Evolutionary conservation across 2,888 invertebrate genomes (phyloP).

Genomic region (Trachelus tabidus): DNA sequence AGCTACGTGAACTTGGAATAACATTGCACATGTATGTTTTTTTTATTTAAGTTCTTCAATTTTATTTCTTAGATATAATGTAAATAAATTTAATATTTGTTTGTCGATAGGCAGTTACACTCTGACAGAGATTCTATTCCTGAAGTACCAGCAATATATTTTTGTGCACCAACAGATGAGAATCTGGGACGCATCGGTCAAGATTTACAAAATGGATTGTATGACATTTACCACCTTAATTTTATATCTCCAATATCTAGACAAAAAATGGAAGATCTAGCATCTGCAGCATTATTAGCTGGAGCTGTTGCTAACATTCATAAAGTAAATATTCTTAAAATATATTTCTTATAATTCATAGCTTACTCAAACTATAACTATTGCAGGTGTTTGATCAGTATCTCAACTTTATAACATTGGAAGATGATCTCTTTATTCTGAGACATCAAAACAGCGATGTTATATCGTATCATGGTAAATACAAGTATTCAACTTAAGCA

Average conservation of each 20-base stretch:
- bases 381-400: slow-evolving; percentile 94
- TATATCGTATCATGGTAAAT: slow-evolving; percentile 90
- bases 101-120: slow-evolving; percentile 78
- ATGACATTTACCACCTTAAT: slow-evolving; percentile 96
- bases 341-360: not conserved
- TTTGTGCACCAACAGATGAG: slow-evolving; percentile 95
- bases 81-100: slow-evolving; percentile 5
- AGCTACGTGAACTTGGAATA: slow-evolving; percentile 94
- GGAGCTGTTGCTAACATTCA: slow-evolving; percentile 92
- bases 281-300: slow-evolving; percentile 89
- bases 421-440: slow-evolving; percentile 96
- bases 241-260: slow-evolving; percentile 95
- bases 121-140: slow-evolving; percentile 93
- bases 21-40: slow-evolving; percentile 93
- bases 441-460: slow-evolving; percentile 92
- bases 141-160: slow-evolving; percentile 98
- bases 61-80: slow-evolving; percentile 1
- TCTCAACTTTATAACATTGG: slow-evolving; percentile 96
- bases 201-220: slow-evolving; percentile 87
- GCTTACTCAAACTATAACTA: slow-evolving; percentile 11
- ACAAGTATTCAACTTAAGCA: slow-evolving; percentile 4
- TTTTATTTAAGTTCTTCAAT: not conserved
- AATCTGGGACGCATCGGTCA: slow-evolving; percentile 94
- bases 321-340: slow-evolving; percentile 70
- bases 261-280: slow-evolving; percentile 94